Evolutionary conservation across 2,113 vertebrate species (phyloP).

Genomic region (Ceyx melanurus): DNA sequence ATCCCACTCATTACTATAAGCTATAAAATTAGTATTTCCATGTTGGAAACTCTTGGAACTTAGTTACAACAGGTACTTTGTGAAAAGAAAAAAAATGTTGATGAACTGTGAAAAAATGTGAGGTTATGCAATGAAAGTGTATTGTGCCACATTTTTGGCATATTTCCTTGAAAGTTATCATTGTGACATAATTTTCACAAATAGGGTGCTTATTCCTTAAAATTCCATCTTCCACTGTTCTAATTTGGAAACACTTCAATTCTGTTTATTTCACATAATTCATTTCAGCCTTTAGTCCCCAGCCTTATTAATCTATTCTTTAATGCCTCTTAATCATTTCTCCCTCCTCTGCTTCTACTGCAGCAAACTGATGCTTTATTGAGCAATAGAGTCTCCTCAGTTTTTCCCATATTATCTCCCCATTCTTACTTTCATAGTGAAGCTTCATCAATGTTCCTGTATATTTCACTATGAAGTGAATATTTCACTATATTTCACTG

Average conservation of each 20-base stretch:
- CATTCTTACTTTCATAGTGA: neutral
- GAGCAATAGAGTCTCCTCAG: neutral
- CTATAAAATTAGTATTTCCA: neutral
- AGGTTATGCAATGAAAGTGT: slow-evolving; percentile 41
- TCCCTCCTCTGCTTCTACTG: slow-evolving; percentile 17
- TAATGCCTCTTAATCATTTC: slow-evolving; percentile 67
- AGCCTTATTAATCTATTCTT: slow-evolving; percentile 71
- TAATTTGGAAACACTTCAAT: slow-evolving; percentile 56
- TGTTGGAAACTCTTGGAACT: neutral
- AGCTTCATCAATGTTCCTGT: neutral
- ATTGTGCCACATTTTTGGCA: slow-evolving; percentile 37
- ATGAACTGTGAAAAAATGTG: slow-evolving; percentile 28
- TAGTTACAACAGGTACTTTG: neutral
- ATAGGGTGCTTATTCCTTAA: slow-evolving; percentile 50
- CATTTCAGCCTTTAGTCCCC: slow-evolving; percentile 54
- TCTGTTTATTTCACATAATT: slow-evolving; percentile 65
- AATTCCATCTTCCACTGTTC: slow-evolving; percentile 62
- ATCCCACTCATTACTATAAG: neutral
- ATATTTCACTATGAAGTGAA: neutral
- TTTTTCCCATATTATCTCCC: slow-evolving; percentile 29
- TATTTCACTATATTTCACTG: neutral
- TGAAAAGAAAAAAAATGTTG: neutral
- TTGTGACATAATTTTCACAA: slow-evolving; percentile 55
- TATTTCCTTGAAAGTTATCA: slow-evolving; percentile 67
- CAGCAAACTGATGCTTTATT: slow-evolving; percentile 32